phyloP scores from a whole-genome alignment of 2,113 vertebrate genomes.

The Thinocorus orbignyianus region DNA sequence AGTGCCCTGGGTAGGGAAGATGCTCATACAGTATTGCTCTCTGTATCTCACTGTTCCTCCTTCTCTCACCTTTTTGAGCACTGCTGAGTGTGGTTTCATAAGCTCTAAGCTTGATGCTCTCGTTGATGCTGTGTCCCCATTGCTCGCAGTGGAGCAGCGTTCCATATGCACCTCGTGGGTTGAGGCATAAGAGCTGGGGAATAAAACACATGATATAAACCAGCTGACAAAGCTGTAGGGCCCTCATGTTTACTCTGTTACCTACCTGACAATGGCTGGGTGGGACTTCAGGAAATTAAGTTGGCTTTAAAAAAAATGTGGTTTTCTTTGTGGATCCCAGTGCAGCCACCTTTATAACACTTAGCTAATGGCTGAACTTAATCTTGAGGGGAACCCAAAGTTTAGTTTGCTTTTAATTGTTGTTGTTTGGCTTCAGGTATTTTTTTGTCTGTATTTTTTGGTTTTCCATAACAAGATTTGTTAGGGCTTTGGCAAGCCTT shows the following conservation, averaged over 20 bases:
- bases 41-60: not conserved
- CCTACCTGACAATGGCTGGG: not conserved
- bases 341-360: not conserved
- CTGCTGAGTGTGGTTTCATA: fast-evolving
- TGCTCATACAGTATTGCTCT: not conserved
- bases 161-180: fast-evolving
- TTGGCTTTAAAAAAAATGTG: not conserved
- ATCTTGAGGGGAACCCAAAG: not conserved
- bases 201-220: fast-evolving
- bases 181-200: fast-evolving
- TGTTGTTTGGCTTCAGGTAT: not conserved
- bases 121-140: fast-evolving
- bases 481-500: not conserved
- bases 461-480: not conserved
- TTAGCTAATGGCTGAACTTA: not conserved
- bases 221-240: not conserved
- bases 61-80: fast-evolving
- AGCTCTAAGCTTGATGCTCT: not conserved
- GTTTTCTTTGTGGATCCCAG: not conserved
- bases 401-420: not conserved
- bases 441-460: not conserved
- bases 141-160: fast-evolving
- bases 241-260: not conserved
- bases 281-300: not conserved
- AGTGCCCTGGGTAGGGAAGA: not conserved